A percentile compares a stretch with the other conserved stretches of the same genome.
These are phyloP conservation scores for Phymastichus coffea DNA, from an alignment of 1,140 invertebrate species.

Conservation along the genomic window DNA sequence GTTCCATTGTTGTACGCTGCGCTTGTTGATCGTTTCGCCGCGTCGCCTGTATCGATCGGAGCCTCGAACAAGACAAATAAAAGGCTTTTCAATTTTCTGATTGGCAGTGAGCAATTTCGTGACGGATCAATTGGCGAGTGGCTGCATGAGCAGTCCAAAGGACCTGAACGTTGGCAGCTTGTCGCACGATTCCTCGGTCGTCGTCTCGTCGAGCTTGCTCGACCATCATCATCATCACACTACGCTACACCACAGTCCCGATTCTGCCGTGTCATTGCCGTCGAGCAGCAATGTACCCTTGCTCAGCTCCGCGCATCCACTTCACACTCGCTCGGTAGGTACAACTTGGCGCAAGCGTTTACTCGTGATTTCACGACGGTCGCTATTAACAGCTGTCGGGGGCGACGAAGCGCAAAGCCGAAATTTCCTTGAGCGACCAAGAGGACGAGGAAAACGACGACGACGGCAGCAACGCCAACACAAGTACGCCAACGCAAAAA, in stretches of 20 bases:
- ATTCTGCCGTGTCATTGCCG: constrained; percentile 9
- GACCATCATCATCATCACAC: constrained; percentile 5
- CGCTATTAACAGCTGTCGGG: too few relatives aligned
- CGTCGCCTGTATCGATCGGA: too few relatives aligned
- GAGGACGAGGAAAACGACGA: constrained; percentile 12
- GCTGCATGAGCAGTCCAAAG: constrained; percentile 39
- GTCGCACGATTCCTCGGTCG: constrained; percentile 15
- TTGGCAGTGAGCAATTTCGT: constrained; percentile 44
- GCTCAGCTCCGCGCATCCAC: background rate
- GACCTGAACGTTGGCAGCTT: constrained; percentile 17
- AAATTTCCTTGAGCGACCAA: constrained; percentile 11
- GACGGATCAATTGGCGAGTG: constrained; percentile 38
- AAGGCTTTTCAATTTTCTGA: constrained; percentile 5
- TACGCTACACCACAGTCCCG: constrained; percentile 28
- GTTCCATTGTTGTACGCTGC: too few relatives aligned
- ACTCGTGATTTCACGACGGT: too few relatives aligned
- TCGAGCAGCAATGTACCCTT: background rate
- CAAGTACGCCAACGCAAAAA: background rate
- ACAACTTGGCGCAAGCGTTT: too few relatives aligned
- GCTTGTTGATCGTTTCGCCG: too few relatives aligned
- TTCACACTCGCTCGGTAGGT: constrained; percentile 8
- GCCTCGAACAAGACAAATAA: too few relatives aligned
- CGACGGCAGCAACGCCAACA: constrained; percentile 25
- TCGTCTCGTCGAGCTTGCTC: constrained; percentile 11
- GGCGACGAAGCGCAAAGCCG: background rate